A percentile compares a stretch with the other conserved stretches of the same genome.
These are phyloP conservation scores for Chorisops tibialis DNA, from an alignment of 2,888 invertebrate genomes.

Conservation along the genomic window DNA sequence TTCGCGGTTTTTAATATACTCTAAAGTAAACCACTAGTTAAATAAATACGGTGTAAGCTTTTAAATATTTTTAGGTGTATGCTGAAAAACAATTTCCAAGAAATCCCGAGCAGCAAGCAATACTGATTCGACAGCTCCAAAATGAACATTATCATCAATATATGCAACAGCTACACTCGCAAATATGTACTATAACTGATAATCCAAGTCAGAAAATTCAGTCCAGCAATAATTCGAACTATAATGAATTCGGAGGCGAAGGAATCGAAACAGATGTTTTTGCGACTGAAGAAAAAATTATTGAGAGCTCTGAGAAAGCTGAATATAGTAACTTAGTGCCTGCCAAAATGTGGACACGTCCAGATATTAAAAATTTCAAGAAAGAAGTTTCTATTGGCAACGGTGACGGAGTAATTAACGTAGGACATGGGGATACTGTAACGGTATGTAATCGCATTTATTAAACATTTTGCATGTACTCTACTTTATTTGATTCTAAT, in stretches of 20 bases:
- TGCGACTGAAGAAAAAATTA: slow-evolving; percentile 32
- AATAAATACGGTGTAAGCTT: not conserved
- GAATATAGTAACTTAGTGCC: slow-evolving; percentile 59
- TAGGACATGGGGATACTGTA: slow-evolving; percentile 95
- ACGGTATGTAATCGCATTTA: slow-evolving; percentile 61
- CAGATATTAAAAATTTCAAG: slow-evolving; percentile 86
- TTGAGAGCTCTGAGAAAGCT: slow-evolving; percentile 46
- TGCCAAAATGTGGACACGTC: slow-evolving; percentile 95
- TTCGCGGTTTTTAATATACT: too few species aligned
- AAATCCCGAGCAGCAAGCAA: slow-evolving; percentile 86
- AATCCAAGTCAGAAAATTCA: too few species aligned
- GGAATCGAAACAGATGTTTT: not conserved
- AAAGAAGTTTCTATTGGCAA: slow-evolving; percentile 74
- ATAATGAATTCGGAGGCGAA: not conserved
- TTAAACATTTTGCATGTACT: not conserved
- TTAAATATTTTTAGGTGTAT: slow-evolving; percentile 60
- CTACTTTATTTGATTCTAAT: too few species aligned
- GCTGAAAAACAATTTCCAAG: slow-evolving; percentile 91
- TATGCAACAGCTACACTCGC: slow-evolving; percentile 82
- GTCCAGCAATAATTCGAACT: too few species aligned
- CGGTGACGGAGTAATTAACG: slow-evolving; percentile 85
- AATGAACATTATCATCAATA: slow-evolving; percentile 99
- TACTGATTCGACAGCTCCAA: slow-evolving; percentile 90
- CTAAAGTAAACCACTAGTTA: too few species aligned
- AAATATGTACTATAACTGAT: too few species aligned